A percentile compares a stretch with the other conserved stretches of the same genome.
Evolutionary conservation across 2,113 vertebrate species (phyloP).

Genomic region (Gavia stellata): DNA sequence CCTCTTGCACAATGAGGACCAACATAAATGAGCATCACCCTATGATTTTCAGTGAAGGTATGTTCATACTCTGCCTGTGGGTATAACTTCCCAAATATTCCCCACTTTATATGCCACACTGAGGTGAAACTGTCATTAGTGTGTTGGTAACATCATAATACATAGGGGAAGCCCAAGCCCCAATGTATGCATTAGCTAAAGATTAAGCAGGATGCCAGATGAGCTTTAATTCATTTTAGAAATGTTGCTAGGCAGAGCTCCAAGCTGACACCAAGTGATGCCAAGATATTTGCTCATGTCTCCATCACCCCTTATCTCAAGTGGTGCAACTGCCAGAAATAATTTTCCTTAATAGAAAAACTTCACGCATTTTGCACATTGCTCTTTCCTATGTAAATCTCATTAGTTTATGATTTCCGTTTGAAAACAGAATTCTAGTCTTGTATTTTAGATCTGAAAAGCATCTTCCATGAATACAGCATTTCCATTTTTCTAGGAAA

Average conservation of each 20-base stretch:
- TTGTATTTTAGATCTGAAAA: neutral
- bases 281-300: slow-evolving; percentile 36
- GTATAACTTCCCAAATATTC: neutral
- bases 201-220: neutral
- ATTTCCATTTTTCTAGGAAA: neutral
- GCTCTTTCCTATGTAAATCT: neutral
- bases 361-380: neutral
- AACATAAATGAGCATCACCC: neutral
- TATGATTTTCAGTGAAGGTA: neutral
- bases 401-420: neutral
- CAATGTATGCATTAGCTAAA: neutral
- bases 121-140: neutral
- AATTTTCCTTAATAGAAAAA: neutral
- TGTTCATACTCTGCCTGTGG: neutral
- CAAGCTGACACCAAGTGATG: neutral
- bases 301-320: neutral
- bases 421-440: neutral
- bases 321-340: slow-evolving; percentile 9
- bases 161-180: neutral
- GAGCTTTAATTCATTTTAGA: slow-evolving; percentile 9
- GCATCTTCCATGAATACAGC: neutral
- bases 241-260: slow-evolving; percentile 14
- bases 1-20: neutral
- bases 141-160: neutral
- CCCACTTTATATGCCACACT: neutral